Conservation (phyloP, 2,888 invertebrate genomes). For the Apoda limacodes region DNA sequence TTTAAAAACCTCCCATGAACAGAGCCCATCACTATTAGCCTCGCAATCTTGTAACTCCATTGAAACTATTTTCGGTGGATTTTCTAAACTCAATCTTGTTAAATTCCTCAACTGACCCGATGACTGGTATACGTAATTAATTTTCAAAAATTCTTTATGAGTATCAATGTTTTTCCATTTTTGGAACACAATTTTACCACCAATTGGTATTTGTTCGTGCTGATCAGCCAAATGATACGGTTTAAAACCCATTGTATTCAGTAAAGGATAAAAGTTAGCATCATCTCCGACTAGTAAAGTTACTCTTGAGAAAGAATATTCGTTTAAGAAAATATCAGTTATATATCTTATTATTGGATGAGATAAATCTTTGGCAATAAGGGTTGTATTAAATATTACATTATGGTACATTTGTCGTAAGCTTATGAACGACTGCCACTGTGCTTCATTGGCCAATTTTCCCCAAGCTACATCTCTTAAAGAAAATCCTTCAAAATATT, state of each 20-base stretch:
- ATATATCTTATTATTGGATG: constrained; percentile 38
- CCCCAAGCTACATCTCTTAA: constrained; percentile 44
- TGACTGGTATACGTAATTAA: constrained; percentile 47
- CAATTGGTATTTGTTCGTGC: constrained; percentile 38
- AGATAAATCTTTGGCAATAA: constrained; percentile 46
- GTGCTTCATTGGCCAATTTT: constrained; percentile 20
- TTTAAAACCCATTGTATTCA: constrained; percentile 36
- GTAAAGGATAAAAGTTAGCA: constrained; percentile 45
- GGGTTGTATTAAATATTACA: constrained; percentile 41
- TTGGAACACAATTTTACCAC: constrained; percentile 54
- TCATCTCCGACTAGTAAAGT: constrained; percentile 52
- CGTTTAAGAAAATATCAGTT: constrained; percentile 29
- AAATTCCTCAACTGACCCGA: constrained; percentile 39
- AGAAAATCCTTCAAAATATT: constrained; percentile 48
- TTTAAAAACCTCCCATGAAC: constrained; percentile 42
- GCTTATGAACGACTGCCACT: too few relatives aligned
- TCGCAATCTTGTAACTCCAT: constrained; percentile 38
- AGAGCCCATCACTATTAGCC: constrained; percentile 34
- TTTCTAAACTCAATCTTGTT: constrained; percentile 26
- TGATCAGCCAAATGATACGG: constrained; percentile 34
- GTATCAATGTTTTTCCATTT: constrained; percentile 35
- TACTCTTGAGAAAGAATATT: constrained; percentile 27
- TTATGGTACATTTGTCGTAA: too few relatives aligned
- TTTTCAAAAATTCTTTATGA: constrained; percentile 31
- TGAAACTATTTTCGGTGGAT: constrained; percentile 34